Percentiles rank a stretch among this genome's conserved stretches.
phyloP scores from a whole-genome alignment of 2,797 vertebrate species.

The Halcyon badia region DNA sequence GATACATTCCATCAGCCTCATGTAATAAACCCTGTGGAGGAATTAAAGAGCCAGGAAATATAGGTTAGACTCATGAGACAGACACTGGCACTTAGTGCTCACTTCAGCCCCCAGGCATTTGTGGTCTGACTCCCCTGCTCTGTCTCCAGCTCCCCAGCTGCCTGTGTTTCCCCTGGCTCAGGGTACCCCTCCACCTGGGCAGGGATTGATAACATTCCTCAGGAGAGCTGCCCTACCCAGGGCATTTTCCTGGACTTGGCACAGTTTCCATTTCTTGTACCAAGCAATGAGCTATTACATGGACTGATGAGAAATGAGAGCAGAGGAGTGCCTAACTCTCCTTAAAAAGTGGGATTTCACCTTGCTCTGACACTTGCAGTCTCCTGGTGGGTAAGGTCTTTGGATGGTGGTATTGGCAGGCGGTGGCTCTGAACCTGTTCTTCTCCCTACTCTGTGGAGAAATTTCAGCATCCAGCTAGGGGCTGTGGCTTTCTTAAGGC shows the following conservation, averaged over 20 bases:
- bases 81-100: rapidly evolving
- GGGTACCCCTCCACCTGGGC: background rate
- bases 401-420: rapidly evolving
- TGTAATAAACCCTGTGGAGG: background rate
- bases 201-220: background rate
- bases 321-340: background rate
- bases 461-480: background rate
- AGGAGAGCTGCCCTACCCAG: background rate
- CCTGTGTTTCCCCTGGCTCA: background rate
- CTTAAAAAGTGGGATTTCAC: background rate
- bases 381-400: background rate
- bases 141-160: background rate
- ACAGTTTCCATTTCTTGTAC: background rate
- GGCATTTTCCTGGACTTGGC: background rate
- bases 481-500: background rate
- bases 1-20: background rate
- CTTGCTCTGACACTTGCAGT: background rate
- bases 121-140: background rate
- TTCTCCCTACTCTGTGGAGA: background rate
- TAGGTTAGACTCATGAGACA: background rate
- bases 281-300: background rate
- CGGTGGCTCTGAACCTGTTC: background rate
- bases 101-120: background rate
- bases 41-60: constrained; percentile 54
- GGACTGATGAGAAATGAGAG: background rate